phyloP scores from a whole-genome alignment of 2,888 invertebrate species.

The Caenorhabditis doughertyi region DNA sequence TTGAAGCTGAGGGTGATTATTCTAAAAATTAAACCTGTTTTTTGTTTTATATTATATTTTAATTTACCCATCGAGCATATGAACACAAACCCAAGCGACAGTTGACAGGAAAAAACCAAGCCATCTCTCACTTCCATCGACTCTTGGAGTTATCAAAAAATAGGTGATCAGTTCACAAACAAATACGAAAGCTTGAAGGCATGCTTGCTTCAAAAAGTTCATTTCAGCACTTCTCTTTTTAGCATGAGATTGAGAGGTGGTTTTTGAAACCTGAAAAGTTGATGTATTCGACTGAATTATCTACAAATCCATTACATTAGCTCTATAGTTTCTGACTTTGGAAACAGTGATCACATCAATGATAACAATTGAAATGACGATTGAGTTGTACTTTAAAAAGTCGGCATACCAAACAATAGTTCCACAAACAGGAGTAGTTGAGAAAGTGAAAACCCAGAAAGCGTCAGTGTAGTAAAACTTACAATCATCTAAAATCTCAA shows the following conservation, averaged over 20 bases:
- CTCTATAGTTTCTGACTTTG: conserved; percentile 59
- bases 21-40: conserved; percentile 28
- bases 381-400: conserved; percentile 67
- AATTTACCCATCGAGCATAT: conserved; percentile 65
- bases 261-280: conserved; percentile 31
- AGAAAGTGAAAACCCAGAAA: conserved; percentile 67
- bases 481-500: conserved; percentile 68
- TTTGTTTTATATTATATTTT: background rate
- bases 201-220: conserved; percentile 69
- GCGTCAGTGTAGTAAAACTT: conserved; percentile 58
- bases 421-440: conserved; percentile 53
- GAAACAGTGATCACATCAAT: conserved; percentile 66
- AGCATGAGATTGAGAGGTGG: conserved; percentile 30
- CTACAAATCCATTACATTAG: conserved; percentile 2
- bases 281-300: background rate
- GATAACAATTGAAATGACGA: conserved; percentile 64
- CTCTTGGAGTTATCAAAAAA: conserved; percentile 61
- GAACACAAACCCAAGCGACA: conserved; percentile 68
- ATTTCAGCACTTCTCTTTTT: conserved; percentile 54
- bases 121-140: conserved; percentile 51
- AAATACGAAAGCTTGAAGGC: conserved; percentile 67
- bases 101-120: conserved; percentile 66
- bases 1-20: conserved; percentile 59
- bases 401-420: conserved; percentile 69
- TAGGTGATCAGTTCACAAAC: conserved; percentile 69